Evolutionary conservation across 2,797 vertebrate genomes (phyloP).

Genomic region (Microctenopoma steveboyesi): DNA sequence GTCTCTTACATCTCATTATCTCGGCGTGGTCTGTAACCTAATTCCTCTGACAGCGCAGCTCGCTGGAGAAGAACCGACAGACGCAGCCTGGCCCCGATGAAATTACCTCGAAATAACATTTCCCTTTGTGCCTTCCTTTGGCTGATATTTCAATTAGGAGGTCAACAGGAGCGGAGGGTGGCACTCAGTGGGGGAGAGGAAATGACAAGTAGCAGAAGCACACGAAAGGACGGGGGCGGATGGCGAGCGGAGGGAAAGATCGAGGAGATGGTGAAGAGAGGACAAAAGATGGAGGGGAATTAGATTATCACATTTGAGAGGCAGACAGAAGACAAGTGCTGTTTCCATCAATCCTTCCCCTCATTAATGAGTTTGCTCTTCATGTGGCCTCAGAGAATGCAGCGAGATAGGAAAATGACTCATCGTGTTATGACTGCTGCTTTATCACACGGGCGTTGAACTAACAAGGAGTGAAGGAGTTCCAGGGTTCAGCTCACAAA

Average conservation of each 20-base stretch:
- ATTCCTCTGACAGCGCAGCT: constrained; percentile 65
- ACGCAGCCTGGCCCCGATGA: constrained; percentile 43
- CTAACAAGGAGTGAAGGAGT: constrained; percentile 25
- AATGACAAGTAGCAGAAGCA: constrained; percentile 39
- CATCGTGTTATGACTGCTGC: constrained; percentile 20
- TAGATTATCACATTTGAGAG: constrained; percentile 32
- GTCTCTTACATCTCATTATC: constrained; percentile 65
- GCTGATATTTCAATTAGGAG: constrained; percentile 80
- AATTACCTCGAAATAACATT: constrained; percentile 78
- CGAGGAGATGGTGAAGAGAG: constrained; percentile 40
- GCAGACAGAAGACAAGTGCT: constrained; percentile 12
- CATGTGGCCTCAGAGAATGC: constrained; percentile 25
- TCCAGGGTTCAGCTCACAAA: constrained; percentile 18
- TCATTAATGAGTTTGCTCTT: constrained; percentile 38
- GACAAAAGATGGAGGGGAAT: constrained; percentile 36
- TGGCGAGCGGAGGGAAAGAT: constrained; percentile 19
- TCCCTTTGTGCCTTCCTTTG: constrained; percentile 64
- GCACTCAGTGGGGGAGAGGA: constrained; percentile 32
- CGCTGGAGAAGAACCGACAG: constrained; percentile 63
- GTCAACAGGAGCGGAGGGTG: constrained; percentile 52
- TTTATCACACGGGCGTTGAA: constrained; percentile 12
- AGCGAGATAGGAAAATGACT: constrained; percentile 14
- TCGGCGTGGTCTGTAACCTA: constrained; percentile 62
- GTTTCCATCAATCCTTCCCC: constrained; percentile 21
- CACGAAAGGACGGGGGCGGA: constrained; percentile 21